Conservation (phyloP, 2,113 vertebrate genomes). For the Phylloscopus trochilus region DNA sequence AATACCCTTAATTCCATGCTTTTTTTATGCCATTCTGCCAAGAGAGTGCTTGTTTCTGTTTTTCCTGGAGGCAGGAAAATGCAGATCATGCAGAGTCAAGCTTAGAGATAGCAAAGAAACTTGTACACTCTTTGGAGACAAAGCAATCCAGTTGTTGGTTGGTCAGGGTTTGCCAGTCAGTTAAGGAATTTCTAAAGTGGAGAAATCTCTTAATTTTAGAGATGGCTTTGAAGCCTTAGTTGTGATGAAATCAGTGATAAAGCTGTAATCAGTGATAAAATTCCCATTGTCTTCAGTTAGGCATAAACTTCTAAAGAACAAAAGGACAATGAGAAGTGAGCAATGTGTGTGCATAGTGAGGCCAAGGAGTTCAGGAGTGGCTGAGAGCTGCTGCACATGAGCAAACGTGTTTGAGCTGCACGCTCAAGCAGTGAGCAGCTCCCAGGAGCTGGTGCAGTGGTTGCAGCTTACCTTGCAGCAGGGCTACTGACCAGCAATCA, state of each 20-base stretch:
- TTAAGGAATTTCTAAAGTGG: neutral
- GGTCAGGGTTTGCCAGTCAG: neutral
- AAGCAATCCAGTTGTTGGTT: neutral
- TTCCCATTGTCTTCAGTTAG: neutral
- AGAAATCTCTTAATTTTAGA: neutral
- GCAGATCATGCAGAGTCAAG: neutral
- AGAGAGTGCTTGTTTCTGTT: neutral
- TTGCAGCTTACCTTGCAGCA: neutral
- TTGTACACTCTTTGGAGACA: neutral
- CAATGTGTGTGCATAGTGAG: neutral
- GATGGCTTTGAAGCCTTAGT: neutral
- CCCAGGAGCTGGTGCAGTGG: neutral
- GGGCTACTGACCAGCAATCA: neutral
- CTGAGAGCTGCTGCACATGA: neutral
- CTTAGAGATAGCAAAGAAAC: neutral
- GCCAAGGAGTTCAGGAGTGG: neutral
- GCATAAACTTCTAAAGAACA: neutral
- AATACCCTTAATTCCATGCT: neutral
- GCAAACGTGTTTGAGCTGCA: fast-evolving
- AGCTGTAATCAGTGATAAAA: neutral
- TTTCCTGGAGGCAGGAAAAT: neutral
- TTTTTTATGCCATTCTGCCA: neutral
- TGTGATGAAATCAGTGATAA: neutral
- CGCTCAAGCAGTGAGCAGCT: neutral
- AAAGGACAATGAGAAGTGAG: neutral